Evolutionary conservation across 2,888 invertebrate genomes (phyloP).

Genomic region (Aporophyla lueneburgensis): DNA sequence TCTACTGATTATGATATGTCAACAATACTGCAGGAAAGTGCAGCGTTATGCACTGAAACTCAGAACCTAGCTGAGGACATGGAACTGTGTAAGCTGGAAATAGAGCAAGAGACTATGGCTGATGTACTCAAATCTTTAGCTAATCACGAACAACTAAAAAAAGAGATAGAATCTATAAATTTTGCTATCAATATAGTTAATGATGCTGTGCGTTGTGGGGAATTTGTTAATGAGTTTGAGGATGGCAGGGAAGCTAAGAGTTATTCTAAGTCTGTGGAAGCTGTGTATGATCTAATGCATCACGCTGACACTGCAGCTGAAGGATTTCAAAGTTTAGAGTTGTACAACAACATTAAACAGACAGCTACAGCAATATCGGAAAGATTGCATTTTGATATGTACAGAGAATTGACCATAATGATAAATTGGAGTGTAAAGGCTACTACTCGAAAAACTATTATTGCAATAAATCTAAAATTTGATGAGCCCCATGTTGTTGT

Average conservation of each 20-base stretch:
- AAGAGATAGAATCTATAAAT: constrained; percentile 90
- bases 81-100: constrained; percentile 88
- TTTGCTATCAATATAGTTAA: constrained; percentile 88
- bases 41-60: constrained; percentile 80
- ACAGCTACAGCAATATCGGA: constrained; percentile 86
- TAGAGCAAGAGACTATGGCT: constrained; percentile 91
- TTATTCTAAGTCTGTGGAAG: constrained; percentile 86
- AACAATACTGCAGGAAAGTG: constrained; percentile 89
- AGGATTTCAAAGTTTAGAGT: constrained; percentile 88
- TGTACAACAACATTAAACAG: constrained; percentile 87
- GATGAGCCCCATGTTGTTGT: constrained; percentile 73
- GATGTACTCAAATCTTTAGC: constrained; percentile 91
- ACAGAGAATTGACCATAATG: constrained; percentile 87
- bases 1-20: constrained; percentile 91
- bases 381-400: constrained; percentile 85
- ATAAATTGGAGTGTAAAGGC: constrained; percentile 82
- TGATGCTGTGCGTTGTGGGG: constrained; percentile 81
- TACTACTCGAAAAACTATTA: constrained; percentile 74
- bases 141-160: constrained; percentile 90
- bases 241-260: constrained; percentile 79
- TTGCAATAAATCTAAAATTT: constrained; percentile 81
- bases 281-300: constrained; percentile 86
- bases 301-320: constrained; percentile 85
- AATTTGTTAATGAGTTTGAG: constrained; percentile 81
- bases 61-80: constrained; percentile 89